phyloP scores from a whole-genome alignment of 2,113 vertebrate genomes.

The Pimephales promelas region DNA sequence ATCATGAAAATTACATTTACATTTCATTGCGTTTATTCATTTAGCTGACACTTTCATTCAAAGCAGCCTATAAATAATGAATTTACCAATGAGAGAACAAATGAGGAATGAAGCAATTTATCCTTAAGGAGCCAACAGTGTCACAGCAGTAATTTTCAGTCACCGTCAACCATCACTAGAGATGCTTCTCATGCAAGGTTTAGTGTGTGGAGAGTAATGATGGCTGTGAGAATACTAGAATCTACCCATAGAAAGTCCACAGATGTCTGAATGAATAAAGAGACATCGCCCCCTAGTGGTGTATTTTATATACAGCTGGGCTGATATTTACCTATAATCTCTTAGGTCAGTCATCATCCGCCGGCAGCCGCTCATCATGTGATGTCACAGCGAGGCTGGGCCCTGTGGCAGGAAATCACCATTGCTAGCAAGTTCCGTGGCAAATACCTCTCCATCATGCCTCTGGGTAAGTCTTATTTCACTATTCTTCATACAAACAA shows the following conservation, averaged over 20 bases:
- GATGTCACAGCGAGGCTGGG: constrained; percentile 91
- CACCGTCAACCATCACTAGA: not conserved
- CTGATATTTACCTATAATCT: not conserved
- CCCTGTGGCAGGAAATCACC: constrained; percentile 97
- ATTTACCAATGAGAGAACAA: not conserved
- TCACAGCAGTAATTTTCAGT: not conserved
- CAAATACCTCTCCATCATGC: constrained; percentile 99
- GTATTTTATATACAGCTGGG: not conserved
- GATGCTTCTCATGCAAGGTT: not conserved
- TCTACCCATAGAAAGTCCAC: not conserved
- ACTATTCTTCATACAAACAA: not conserved
- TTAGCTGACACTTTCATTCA: not conserved
- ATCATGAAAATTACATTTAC: too few relatives aligned
- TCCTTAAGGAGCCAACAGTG: too few relatives aligned
- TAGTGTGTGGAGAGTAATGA: not conserved
- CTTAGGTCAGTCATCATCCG: constrained; percentile 96
- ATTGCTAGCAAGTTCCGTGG: constrained; percentile 99
- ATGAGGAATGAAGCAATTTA: not conserved
- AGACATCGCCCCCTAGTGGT: not conserved
- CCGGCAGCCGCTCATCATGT: constrained; percentile 95
- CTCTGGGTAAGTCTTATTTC: constrained; percentile 79
- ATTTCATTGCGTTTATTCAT: not conserved
- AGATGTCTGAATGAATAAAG: not conserved
- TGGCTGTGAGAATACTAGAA: not conserved
- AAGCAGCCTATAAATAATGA: not conserved